phyloP scores from a whole-genome alignment of 1,140 invertebrate genomes.

The Atta texana region DNA sequence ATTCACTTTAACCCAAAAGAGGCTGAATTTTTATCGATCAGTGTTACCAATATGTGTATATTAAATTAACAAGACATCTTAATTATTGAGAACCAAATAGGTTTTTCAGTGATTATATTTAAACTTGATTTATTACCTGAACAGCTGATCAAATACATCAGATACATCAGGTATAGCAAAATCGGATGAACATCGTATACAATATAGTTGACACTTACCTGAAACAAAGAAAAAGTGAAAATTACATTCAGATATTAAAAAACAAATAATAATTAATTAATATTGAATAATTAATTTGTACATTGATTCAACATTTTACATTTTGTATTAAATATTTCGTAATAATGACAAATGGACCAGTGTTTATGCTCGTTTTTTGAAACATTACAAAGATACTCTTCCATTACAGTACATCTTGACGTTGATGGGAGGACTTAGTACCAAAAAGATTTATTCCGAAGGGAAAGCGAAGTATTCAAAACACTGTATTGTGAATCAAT shows the following conservation, averaged over 20 bases:
- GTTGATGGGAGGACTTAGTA: too few species aligned
- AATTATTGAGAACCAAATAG: conserved; percentile 34
- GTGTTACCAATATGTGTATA: conserved; percentile 1
- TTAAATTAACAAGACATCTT: conserved; percentile 49
- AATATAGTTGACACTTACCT: conserved; percentile 67
- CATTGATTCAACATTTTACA: neutral
- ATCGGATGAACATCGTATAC: conserved; percentile 9
- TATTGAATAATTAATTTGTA: conserved; percentile 17
- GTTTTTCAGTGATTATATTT: conserved; percentile 42
- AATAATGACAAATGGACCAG: too few species aligned
- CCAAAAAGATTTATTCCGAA: too few species aligned
- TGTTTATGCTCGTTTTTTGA: too few species aligned
- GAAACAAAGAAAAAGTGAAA: conserved; percentile 73
- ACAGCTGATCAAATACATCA: neutral
- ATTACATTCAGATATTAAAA: conserved; percentile 53
- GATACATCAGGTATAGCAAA: neutral
- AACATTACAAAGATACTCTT: too few species aligned
- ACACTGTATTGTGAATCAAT: neutral
- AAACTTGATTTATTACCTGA: conserved; percentile 26
- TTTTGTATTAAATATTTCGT: too few species aligned
- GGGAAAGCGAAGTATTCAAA: neutral
- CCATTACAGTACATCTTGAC: too few species aligned
- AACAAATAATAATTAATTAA: neutral
- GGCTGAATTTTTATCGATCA: too few species aligned
- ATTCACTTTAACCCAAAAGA: too few species aligned